Conservation (phyloP, 2,797 vertebrate species). For the Psittacula echo region DNA sequence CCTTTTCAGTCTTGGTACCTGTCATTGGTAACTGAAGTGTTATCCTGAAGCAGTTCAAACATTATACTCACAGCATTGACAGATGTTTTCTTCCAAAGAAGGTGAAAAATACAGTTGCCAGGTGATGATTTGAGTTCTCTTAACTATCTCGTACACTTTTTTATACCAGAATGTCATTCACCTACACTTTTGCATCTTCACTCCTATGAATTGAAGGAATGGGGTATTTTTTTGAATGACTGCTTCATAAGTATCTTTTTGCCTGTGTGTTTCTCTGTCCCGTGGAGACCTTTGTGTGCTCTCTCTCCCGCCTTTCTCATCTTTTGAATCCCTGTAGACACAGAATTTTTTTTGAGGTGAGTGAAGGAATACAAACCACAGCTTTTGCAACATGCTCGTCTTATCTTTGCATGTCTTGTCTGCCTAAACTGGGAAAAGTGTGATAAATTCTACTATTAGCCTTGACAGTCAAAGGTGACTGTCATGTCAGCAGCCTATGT, state of each 20-base stretch:
- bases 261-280: background rate
- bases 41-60: background rate
- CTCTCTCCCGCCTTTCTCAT: background rate
- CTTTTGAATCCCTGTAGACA: background rate
- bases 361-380: background rate
- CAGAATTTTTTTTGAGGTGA: background rate
- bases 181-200: background rate
- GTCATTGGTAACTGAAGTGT: background rate
- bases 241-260: background rate
- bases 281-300: fast-evolving
- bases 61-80: background rate
- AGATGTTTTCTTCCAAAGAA: background rate
- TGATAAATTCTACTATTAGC: background rate
- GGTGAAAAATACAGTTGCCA: background rate
- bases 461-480: background rate
- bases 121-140: background rate
- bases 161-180: background rate
- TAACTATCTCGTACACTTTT: background rate
- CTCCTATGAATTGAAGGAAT: background rate
- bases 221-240: background rate
- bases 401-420: background rate
- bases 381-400: background rate
- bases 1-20: background rate
- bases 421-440: background rate
- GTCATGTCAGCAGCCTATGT: background rate